phyloP scores from a whole-genome alignment of 2,113 vertebrate genomes.

The Oncorhynchus masou region DNA sequence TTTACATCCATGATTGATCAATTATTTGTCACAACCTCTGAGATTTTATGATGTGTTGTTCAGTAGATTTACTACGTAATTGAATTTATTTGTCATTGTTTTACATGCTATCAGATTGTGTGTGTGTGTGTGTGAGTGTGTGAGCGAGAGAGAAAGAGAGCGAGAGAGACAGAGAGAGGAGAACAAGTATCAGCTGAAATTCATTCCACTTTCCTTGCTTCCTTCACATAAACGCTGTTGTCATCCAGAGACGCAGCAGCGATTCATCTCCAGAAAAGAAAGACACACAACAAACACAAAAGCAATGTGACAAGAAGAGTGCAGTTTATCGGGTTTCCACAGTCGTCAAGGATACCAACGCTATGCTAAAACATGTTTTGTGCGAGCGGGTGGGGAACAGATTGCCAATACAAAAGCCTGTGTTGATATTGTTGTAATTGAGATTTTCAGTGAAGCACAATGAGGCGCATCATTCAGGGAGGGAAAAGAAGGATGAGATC shows the following conservation, averaged over 20 bases:
- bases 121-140: too few species aligned
- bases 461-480: slow-evolving; percentile 34
- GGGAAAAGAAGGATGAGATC: slow-evolving; percentile 30
- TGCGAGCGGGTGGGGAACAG: slow-evolving; percentile 33
- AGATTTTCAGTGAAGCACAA: slow-evolving; percentile 56
- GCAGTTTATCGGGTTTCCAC: slow-evolving; percentile 59
- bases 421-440: slow-evolving; percentile 51
- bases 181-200: slow-evolving; percentile 47
- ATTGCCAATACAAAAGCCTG: slow-evolving; percentile 35
- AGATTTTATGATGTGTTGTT: too few species aligned
- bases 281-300: slow-evolving; percentile 57
- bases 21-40: too few species aligned
- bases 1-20: too few species aligned
- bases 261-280: slow-evolving; percentile 67
- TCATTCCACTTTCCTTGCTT: slow-evolving; percentile 45
- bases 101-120: too few species aligned
- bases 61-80: too few species aligned
- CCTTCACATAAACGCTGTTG: slow-evolving; percentile 70
- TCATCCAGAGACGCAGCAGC: slow-evolving; percentile 54
- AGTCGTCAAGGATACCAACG: slow-evolving; percentile 60
- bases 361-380: slow-evolving; percentile 59
- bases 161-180: not conserved
- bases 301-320: slow-evolving; percentile 67
- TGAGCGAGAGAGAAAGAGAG: too few species aligned
- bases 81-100: too few species aligned